Conservation (phyloP, 2,797 vertebrate genomes). For the Silurus lanzhouensis region DNA sequence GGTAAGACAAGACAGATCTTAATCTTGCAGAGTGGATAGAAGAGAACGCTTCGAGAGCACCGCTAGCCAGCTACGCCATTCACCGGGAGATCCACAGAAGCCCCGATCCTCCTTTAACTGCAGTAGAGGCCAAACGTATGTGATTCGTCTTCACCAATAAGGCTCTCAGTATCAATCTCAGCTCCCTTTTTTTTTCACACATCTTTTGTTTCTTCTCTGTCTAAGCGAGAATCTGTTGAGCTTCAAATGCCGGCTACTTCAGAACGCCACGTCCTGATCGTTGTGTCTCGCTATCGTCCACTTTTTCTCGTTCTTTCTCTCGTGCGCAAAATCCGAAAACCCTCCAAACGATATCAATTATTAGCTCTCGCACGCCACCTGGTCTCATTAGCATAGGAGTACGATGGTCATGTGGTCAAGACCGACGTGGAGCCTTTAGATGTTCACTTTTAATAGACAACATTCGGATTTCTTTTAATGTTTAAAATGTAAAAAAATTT, state of each 20-base stretch:
- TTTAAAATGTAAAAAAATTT: background rate
- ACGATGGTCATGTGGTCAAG: background rate
- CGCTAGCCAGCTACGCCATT: conserved; percentile 85
- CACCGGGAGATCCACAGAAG: conserved; percentile 88
- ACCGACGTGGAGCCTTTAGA: background rate
- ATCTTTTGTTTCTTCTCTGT: background rate
- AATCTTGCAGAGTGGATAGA: conserved; percentile 91
- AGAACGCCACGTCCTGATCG: background rate
- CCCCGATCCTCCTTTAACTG: conserved; percentile 68
- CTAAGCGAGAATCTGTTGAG: background rate
- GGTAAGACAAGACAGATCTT: conserved; percentile 59
- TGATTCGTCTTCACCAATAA: conserved; percentile 47
- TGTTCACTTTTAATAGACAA: background rate
- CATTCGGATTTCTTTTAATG: background rate
- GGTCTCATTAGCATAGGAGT: conserved; percentile 1
- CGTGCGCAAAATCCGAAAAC: background rate
- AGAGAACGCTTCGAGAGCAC: conserved; percentile 83
- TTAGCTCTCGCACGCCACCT: background rate
- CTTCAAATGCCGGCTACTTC: background rate
- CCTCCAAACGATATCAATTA: no score
- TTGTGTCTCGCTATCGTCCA: background rate
- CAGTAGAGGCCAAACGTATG: conserved; percentile 78
- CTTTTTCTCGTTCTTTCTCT: conserved; percentile 7
- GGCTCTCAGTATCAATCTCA: conserved; percentile 5
- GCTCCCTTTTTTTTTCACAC: background rate